phyloP scores from a whole-genome alignment of 2,888 invertebrate species.

The Sphaeridia pumilis region DNA sequence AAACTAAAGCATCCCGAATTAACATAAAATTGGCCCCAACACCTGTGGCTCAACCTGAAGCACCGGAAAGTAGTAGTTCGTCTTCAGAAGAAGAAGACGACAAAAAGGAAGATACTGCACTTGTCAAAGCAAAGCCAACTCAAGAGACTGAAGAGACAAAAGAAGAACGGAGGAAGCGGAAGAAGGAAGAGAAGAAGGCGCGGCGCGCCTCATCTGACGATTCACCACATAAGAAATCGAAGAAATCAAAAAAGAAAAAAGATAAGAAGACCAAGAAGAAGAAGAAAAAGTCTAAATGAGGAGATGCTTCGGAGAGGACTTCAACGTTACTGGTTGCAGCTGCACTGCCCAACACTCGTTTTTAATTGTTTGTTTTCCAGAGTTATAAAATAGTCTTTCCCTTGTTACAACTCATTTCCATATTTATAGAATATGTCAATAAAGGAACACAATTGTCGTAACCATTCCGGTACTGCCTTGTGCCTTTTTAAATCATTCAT shows the following conservation, averaged over 20 bases:
- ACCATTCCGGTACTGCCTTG: no score
- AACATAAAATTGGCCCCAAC: conserved; percentile 35
- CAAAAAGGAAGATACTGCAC: conserved; percentile 10
- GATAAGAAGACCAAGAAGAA: conserved; percentile 34
- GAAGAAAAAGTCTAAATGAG: no score
- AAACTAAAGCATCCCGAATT: conserved; percentile 31
- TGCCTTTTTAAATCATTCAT: no score
- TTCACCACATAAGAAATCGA: conserved; percentile 23
- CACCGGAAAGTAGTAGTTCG: conserved; percentile 39
- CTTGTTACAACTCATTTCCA: no score
- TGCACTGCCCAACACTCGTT: no score
- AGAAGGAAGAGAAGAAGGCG: conserved; percentile 37
- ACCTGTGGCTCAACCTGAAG: conserved; percentile 28
- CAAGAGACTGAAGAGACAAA: conserved; percentile 19
- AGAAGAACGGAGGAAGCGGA: conserved; percentile 22
- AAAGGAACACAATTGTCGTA: no score
- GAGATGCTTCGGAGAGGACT: no score
- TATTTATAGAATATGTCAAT: no score
- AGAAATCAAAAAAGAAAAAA: conserved; percentile 26
- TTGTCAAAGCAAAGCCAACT: conserved; percentile 17
- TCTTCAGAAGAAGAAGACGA: conserved; percentile 40
- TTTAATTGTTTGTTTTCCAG: no score
- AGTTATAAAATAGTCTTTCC: no score
- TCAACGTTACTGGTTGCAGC: no score
- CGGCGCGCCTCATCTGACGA: conserved; percentile 23